Evolutionary conservation across 2,888 invertebrate species (phyloP).

Genomic region (Cerastis leucographa): DNA sequence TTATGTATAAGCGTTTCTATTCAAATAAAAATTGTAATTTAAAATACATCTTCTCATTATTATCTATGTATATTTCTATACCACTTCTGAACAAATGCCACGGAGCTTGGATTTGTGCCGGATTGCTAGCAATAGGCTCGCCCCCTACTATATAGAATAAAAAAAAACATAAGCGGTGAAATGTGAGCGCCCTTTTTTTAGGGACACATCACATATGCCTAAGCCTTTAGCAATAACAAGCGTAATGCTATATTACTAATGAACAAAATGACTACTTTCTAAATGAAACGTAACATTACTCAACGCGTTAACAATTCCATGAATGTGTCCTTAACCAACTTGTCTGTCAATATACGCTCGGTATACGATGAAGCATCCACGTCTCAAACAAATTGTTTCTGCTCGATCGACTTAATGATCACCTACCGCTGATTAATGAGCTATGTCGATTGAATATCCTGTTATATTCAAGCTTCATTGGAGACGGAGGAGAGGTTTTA

Average conservation of each 20-base stretch:
- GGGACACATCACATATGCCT: no score
- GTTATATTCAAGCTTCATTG: slow-evolving; percentile 31
- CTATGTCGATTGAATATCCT: slow-evolving; percentile 30
- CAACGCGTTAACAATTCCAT: neutral
- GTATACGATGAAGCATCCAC: slow-evolving; percentile 13
- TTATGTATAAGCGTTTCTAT: neutral
- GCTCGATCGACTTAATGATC: slow-evolving; percentile 33
- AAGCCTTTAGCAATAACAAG: no score
- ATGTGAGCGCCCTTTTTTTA: no score
- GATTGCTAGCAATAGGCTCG: no score
- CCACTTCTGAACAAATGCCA: neutral
- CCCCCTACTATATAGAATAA: no score
- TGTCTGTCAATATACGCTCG: slow-evolving; percentile 14
- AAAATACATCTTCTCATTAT: neutral
- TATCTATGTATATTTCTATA: no score
- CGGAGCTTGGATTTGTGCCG: no score
- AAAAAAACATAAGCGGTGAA: no score
- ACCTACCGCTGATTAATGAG: slow-evolving; percentile 19
- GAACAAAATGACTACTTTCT: neutral
- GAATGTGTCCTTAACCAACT: slow-evolving; percentile 8
- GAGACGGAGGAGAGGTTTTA: neutral
- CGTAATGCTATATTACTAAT: no score
- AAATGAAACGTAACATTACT: neutral
- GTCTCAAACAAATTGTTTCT: slow-evolving; percentile 19
- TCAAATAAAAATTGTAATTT: neutral